phyloP scores from a whole-genome alignment of 2,797 vertebrate genomes.

The Enteromius mattozi region DNA sequence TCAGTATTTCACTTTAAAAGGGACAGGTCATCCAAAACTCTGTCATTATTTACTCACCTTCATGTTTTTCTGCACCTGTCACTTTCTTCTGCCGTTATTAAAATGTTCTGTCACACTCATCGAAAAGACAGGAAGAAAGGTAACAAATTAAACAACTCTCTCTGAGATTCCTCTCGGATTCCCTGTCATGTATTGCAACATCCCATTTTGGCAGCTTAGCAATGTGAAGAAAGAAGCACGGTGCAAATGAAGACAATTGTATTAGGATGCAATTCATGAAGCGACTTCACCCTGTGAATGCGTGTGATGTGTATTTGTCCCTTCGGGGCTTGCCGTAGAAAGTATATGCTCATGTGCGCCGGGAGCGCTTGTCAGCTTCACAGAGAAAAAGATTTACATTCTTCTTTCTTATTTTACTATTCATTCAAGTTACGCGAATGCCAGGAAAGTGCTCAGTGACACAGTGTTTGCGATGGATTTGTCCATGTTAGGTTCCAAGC shows the following conservation, averaged over 20 bases:
- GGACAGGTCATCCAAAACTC: background rate
- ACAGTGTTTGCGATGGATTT: background rate
- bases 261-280: conserved; percentile 15
- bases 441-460: background rate
- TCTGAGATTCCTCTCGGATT: background rate
- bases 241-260: background rate
- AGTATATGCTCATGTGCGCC: conserved; percentile 61
- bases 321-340: conserved; percentile 32
- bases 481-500: background rate
- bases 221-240: background rate
- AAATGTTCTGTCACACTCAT: background rate
- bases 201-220: conserved; percentile 9
- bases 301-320: conserved; percentile 27
- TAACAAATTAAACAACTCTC: background rate
- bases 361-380: conserved; percentile 65
- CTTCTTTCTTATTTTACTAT: conserved; percentile 24
- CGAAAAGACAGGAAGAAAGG: background rate
- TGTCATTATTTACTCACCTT: background rate
- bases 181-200: conserved; percentile 4
- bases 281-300: conserved; percentile 3
- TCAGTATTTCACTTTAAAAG: conserved; percentile 17
- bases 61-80: background rate
- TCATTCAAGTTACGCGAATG: conserved; percentile 7
- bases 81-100: background rate
- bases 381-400: conserved; percentile 75